Evolutionary conservation across 2,888 invertebrate species (phyloP), one percentile per base, ranked within the genome.

Genomic region (Teleiodes luculella): DNA sequence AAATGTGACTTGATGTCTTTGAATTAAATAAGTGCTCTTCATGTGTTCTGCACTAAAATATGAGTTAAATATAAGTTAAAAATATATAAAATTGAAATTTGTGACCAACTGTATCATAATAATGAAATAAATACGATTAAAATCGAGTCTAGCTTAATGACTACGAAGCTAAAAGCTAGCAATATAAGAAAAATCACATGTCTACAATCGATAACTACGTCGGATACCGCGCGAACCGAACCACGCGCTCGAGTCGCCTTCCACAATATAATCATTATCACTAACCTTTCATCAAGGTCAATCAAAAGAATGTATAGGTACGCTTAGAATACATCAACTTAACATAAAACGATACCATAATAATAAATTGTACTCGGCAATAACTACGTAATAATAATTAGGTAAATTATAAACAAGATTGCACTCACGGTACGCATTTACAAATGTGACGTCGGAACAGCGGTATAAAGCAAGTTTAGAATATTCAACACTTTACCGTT

Each of bases 201-300:
- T 78, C 70, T 73, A 78, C 30, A 55, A 33, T 39, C 41, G 73
- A 77, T 71, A 77, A 79, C 68, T 63, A 70, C 69, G 65, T 68
- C 60, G 75, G 81, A 78, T 77, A 78, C 77, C 75, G 76, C 72
- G 78, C 77, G 78, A 79, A 76, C 74, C 71, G 73, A 77, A 76
- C 62, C 74, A 77, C 72, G 72, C 74, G 76, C 69, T 73, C 24
- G 24, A 73, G 72, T 75, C 69, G 76, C 74, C 76, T 76, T 74
- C 74, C 77, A 77, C 83, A 80, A 75, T 78, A 77, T 78, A 82
- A 83, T 74, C 84, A 86, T 80, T 89, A 89, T 89, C 89, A 89
- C 89, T 88, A 89, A 89, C 89, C 89, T 89, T 88, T 76, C 86
- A 63, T 76, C 81, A 88, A 89, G 89, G 89, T 89, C 86, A 88